phyloP scores from a whole-genome alignment of 2,113 vertebrate genomes.

The Rhabdornis inornatus region DNA sequence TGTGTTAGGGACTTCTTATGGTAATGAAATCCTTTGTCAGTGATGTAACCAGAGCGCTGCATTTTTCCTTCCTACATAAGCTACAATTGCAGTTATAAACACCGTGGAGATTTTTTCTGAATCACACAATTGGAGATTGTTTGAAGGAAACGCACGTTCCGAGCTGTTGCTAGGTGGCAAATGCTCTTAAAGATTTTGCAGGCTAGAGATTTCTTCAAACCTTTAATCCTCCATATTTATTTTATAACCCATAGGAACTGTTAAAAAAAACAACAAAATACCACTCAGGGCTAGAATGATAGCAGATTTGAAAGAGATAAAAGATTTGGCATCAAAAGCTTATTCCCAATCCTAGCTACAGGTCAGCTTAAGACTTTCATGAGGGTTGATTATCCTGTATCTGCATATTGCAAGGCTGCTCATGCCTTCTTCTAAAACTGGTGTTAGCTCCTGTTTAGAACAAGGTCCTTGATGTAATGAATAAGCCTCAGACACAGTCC shows the following conservation, averaged over 20 bases:
- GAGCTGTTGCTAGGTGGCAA: slow-evolving; percentile 65
- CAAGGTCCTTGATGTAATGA: background rate
- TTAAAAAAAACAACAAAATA: background rate
- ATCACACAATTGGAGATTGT: slow-evolving; percentile 64
- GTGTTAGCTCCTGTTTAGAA: background rate
- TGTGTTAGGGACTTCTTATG: slow-evolving; percentile 50
- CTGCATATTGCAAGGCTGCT: background rate
- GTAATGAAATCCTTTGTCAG: slow-evolving; percentile 58
- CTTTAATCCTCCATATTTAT: slow-evolving; percentile 30
- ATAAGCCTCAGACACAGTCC: background rate
- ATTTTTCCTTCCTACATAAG: slow-evolving; percentile 55
- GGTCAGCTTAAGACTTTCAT: background rate
- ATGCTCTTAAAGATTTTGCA: slow-evolving; percentile 63
- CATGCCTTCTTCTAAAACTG: background rate
- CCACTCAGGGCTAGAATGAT: background rate
- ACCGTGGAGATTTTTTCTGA: slow-evolving; percentile 49
- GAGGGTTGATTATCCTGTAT: background rate
- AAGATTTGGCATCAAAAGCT: background rate
- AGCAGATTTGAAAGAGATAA: background rate
- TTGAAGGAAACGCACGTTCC: slow-evolving; percentile 27
- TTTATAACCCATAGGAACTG: background rate
- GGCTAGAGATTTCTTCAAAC: slow-evolving; percentile 30
- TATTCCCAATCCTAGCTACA: background rate
- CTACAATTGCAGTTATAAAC: slow-evolving; percentile 39
- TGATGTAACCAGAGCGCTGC: slow-evolving; percentile 29